A percentile compares a stretch with the other conserved stretches of the same genome.
Evolutionary conservation across 1,140 invertebrate genomes (phyloP).

Genomic region (Pseudomyrmex flavicornis): DNA sequence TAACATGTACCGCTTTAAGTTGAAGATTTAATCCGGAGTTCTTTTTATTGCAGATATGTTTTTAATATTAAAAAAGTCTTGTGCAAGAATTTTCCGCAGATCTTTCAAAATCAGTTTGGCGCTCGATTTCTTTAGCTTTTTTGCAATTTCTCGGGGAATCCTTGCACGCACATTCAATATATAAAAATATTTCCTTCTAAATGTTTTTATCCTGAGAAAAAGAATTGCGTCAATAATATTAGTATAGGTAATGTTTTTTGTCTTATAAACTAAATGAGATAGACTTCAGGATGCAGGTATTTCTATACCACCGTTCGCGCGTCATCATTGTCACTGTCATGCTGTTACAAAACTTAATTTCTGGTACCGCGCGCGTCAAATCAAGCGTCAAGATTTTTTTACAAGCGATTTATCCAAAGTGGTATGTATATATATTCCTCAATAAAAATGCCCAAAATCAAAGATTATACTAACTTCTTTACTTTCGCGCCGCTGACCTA

Average conservation of each 20-base stretch:
- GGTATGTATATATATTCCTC: background rate
- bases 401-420: background rate
- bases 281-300: background rate
- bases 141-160: too few species aligned
- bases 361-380: background rate
- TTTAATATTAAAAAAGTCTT: background rate
- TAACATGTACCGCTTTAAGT: background rate
- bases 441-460: background rate
- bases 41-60: background rate
- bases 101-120: background rate
- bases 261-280: background rate
- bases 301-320: background rate
- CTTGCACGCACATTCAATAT: too few species aligned
- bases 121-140: too few species aligned
- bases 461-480: background rate
- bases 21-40: slow-evolving; percentile 5
- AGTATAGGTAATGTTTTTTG: background rate
- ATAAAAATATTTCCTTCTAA: too few species aligned
- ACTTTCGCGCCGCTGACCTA: background rate
- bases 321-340: background rate
- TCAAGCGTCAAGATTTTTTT: slow-evolving; percentile 7
- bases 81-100: background rate
- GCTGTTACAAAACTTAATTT: slow-evolving; percentile 9
- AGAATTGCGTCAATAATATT: background rate
- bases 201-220: too few species aligned